A percentile compares a stretch with the other conserved stretches of the same genome.
Conservation (phyloP, 2,888 invertebrate genomes). For the Oligia latruncula region DNA sequence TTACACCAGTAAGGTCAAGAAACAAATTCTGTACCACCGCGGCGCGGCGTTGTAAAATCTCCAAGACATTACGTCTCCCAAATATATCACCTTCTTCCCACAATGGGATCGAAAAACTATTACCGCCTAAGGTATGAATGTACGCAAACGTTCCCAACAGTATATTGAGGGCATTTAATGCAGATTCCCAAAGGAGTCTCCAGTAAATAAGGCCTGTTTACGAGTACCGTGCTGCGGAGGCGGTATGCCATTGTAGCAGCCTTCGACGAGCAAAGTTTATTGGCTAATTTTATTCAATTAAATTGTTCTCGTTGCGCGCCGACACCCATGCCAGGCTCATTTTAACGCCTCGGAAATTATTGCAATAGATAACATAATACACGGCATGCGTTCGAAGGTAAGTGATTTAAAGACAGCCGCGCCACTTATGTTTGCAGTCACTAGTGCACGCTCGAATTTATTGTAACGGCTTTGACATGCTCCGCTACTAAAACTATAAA, state of each 20-base stretch:
- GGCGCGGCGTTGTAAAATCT: constrained; percentile 61
- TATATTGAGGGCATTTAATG: constrained; percentile 83
- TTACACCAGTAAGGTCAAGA: constrained; percentile 26
- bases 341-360: constrained; percentile 86
- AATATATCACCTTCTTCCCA: constrained; percentile 68
- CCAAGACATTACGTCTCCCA: constrained; percentile 59
- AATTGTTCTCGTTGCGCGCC: constrained; percentile 84
- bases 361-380: constrained; percentile 84
- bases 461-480: constrained; percentile 71
- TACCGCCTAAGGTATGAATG: constrained; percentile 75
- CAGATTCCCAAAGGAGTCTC: constrained; percentile 81
- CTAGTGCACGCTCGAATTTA: constrained; percentile 69
- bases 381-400: constrained; percentile 69
- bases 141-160: constrained; percentile 76
- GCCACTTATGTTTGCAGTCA: constrained; percentile 66
- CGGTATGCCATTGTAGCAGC: constrained; percentile 88
- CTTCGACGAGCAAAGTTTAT: constrained; percentile 86
- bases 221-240: constrained; percentile 75
- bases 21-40: constrained; percentile 43
- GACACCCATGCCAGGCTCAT: constrained; percentile 74
- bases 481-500: constrained; percentile 72
- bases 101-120: constrained; percentile 76
- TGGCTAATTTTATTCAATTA: constrained; percentile 90
- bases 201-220: constrained; percentile 87
- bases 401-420: constrained; percentile 76